Evolutionary conservation across 2,797 vertebrate species (phyloP).

Genomic region (Danio tinwini): DNA sequence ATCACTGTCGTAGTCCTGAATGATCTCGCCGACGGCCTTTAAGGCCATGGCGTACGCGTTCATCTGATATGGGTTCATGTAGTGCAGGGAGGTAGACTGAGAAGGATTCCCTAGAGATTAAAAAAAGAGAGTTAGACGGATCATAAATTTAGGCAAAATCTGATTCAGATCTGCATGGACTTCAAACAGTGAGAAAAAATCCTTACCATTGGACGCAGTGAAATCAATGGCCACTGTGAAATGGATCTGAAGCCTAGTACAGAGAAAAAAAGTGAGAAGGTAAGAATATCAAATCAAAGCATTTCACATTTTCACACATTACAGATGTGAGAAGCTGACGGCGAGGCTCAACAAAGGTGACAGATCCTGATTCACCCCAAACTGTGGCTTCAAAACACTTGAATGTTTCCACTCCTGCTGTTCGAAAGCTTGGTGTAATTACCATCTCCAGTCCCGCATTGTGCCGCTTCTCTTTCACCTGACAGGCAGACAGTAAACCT

Average conservation of each 20-base stretch:
- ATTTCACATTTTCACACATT: constrained; percentile 17
- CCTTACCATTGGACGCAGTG: constrained; percentile 95
- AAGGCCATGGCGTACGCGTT: constrained; percentile 96
- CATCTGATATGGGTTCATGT: constrained; percentile 98
- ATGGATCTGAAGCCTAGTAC: constrained; percentile 92
- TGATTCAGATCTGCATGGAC: not conserved
- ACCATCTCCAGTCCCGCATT: constrained; percentile 50
- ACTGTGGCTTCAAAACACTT: constrained; percentile 41
- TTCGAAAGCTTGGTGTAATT: constrained; percentile 54
- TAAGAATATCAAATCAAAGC: constrained; percentile 54
- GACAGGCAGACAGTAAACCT: constrained; percentile 52
- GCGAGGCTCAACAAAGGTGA: constrained; percentile 32
- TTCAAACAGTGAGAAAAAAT: not conserved
- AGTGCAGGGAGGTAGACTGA: constrained; percentile 95
- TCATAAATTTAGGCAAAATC: constrained; percentile 7
- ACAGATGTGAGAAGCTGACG: constrained; percentile 39
- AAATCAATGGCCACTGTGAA: constrained; percentile 99
- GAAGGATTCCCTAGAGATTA: constrained; percentile 86
- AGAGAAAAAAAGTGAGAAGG: not conserved
- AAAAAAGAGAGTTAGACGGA: constrained; percentile 52
- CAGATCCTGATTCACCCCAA: constrained; percentile 34
- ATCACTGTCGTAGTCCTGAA: constrained; percentile 97
- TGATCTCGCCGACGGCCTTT: constrained; percentile 95
- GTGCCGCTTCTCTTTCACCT: constrained; percentile 54
- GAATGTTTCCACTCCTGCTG: constrained; percentile 49